These are phyloP conservation scores for Macropus fuliginosus DNA, from an alignment of 2,797 vertebrate species.

Conservation along the genomic window DNA sequence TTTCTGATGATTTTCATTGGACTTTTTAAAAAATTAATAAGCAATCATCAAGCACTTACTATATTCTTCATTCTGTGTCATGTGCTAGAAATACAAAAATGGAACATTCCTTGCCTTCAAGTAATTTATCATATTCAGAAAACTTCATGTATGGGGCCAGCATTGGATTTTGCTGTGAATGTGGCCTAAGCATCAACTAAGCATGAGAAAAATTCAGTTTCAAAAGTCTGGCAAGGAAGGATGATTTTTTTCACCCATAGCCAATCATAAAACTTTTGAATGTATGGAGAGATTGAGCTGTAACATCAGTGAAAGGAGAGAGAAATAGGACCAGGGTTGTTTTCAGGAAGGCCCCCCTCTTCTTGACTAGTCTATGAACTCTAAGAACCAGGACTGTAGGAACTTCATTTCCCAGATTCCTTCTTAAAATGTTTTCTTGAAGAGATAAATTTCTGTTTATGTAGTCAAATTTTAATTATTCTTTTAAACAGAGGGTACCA, in stretches of 20 bases:
- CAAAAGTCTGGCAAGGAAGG: neutral
- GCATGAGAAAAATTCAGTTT: neutral
- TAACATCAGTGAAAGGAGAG: neutral
- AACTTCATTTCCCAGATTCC: neutral
- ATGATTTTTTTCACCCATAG: neutral
- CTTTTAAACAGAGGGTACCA: neutral
- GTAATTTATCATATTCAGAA: neutral
- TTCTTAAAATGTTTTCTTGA: neutral
- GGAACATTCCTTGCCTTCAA: neutral
- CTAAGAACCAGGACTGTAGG: neutral
- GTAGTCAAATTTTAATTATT: neutral
- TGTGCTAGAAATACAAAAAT: neutral
- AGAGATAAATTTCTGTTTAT: neutral
- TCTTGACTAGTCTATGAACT: neutral
- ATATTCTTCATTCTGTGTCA: neutral
- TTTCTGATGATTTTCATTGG: neutral
- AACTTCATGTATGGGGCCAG: neutral
- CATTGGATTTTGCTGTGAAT: neutral
- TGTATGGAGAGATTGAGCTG: neutral
- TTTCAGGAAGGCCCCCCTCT: neutral
- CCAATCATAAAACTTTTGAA: neutral
- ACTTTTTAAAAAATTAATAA: neutral
- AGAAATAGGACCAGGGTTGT: neutral
- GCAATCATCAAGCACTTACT: neutral
- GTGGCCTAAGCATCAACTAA: neutral